phyloP scores from a whole-genome alignment of 2,113 vertebrate species.

The Hippocampus comes region DNA sequence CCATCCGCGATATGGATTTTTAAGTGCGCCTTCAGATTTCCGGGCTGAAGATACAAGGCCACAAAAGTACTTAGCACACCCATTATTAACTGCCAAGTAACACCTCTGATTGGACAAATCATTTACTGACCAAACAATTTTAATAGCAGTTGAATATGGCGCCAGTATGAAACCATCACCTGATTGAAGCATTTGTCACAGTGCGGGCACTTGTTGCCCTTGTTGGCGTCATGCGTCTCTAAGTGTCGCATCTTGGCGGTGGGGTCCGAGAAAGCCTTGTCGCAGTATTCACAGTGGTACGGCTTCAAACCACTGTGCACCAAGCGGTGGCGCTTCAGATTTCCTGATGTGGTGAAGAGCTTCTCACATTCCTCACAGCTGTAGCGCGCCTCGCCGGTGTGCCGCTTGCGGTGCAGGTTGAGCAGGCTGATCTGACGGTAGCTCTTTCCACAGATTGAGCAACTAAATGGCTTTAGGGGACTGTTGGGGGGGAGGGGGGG shows the following conservation, averaged over 20 bases:
- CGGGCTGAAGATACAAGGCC: slow-evolving; percentile 70
- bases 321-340: slow-evolving; percentile 95
- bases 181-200: slow-evolving; percentile 98
- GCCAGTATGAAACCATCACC: slow-evolving; percentile 61
- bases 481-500: slow-evolving; percentile 54
- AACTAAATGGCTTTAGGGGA: slow-evolving; percentile 90
- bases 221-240: slow-evolving; percentile 92
- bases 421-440: slow-evolving; percentile 96
- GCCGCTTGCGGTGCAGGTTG: slow-evolving; percentile 95
- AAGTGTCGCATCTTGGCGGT: slow-evolving; percentile 97
- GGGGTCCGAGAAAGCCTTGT: slow-evolving; percentile 93
- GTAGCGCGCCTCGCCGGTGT: slow-evolving; percentile 91
- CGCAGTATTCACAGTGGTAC: slow-evolving; percentile 91
- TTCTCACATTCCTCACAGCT: slow-evolving; percentile 91
- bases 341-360: slow-evolving; percentile 94
- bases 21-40: slow-evolving; percentile 93
- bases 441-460: slow-evolving; percentile 92
- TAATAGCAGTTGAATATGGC: neutral
- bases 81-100: neutral
- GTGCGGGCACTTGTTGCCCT: slow-evolving; percentile 94
- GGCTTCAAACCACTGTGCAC: slow-evolving; percentile 97
- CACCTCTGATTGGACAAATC: neutral
- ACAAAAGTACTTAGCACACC: neutral
- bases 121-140: neutral
- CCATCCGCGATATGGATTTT: slow-evolving; percentile 93